phyloP scores from a whole-genome alignment of 2,797 vertebrate species.

The Distichodus sexfasciatus region DNA sequence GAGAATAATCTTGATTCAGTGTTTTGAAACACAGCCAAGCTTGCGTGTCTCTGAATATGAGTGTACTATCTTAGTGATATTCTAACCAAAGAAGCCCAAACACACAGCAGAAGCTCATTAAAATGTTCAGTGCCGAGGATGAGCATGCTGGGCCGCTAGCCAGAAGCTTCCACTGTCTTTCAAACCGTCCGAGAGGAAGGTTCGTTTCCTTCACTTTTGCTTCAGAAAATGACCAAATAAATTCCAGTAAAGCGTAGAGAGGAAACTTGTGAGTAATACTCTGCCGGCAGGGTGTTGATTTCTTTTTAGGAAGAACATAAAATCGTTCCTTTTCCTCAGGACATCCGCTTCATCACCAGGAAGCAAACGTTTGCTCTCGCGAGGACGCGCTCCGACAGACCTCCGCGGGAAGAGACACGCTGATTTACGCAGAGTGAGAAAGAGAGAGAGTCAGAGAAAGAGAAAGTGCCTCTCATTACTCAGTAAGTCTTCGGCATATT shows the following conservation, averaged over 20 bases:
- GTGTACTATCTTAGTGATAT: conserved; percentile 12
- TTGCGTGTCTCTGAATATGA: neutral
- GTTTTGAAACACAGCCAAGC: conserved; percentile 1
- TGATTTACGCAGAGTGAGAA: neutral
- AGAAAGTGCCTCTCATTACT: neutral
- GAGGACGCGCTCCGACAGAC: conserved; percentile 5
- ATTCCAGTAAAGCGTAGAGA: neutral
- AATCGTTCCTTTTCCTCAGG: neutral
- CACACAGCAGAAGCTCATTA: conserved; percentile 31
- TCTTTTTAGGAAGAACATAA: no score
- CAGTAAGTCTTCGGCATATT: neutral
- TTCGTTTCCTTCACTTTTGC: neutral
- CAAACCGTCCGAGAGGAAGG: neutral
- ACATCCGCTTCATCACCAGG: no score
- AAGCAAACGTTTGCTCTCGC: no score
- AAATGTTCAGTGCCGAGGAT: conserved; percentile 17
- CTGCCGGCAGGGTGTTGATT: no score
- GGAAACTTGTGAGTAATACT: no score
- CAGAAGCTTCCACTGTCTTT: neutral
- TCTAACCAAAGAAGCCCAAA: conserved; percentile 15
- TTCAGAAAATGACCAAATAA: neutral
- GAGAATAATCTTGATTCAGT: neutral
- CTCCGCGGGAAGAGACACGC: neutral
- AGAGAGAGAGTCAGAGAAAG: neutral
- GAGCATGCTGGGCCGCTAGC: neutral